Base-by-base conservation (phyloP, 2,888 invertebrate genomes). In the Chrysodeixis includens region DNA sequence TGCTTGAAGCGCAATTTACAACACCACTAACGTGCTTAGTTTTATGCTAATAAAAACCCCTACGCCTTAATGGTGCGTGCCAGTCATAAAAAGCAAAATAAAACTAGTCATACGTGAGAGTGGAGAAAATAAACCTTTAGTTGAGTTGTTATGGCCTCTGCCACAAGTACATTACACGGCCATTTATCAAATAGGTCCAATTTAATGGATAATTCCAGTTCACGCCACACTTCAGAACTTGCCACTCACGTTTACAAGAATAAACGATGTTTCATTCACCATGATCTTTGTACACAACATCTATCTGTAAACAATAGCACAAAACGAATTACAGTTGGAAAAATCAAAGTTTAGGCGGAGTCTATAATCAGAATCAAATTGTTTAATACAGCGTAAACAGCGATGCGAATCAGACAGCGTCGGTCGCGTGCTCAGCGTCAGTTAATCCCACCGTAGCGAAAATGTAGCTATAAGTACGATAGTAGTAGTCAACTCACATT, bases 381-480 rank as follows among this genome's bases (percentile, higher is more conserved):
- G 93, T 92, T 91, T 93, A 92, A 92, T 93, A 92, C 86, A 87
- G 89, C 92, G 89, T 92, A 91, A 92, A 93, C 91, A 90, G 90
- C 91, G 92, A 92, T 92, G 88, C 80, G 88, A 87, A 88, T 85
- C 87, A 90, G 93, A 93, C 93, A 92, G 89, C 81, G 80, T 69
- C 71, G 85, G 79, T 93, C 86, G 93, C 93, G 93, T 93, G 93
- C 76, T 81, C 76, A 72, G 79, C 58, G 83, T 82, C 90, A 90
- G 92, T 93, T 93, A 92, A 92, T 92, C 91, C 92, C 81, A 60
- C 64, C 60, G 71, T 76, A 66, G 66, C 75, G 62, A 71, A 72
- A 70, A 77, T 79, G 77, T 72, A 79, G 73, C 81, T 82, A 80
- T 79, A 76, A 61, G 58, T 73, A 78, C 56, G 51, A 53, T 64